phyloP scores from a whole-genome alignment of 2,888 invertebrate genomes.

The Colletes collaris region DNA sequence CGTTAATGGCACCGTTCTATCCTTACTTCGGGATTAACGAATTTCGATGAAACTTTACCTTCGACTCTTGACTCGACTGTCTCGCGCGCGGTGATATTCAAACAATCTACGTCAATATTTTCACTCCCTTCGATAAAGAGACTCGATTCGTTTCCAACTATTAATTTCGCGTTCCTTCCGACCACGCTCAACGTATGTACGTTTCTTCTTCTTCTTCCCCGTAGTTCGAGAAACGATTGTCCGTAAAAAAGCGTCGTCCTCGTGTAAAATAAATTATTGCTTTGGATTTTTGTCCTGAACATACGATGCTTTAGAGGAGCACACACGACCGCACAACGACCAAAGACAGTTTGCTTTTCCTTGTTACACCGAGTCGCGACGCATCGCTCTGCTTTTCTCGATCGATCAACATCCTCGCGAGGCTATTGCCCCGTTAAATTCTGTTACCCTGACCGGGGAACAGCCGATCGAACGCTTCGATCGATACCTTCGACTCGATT shows the following conservation, averaged over 20 bases:
- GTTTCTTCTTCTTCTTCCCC: too few species aligned
- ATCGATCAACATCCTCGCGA: conserved; percentile 56
- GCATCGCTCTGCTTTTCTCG: conserved; percentile 32
- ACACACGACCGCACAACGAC: not conserved
- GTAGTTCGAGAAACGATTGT: too few species aligned
- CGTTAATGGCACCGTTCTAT: not conserved
- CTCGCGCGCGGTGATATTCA: not conserved
- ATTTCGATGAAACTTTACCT: not conserved
- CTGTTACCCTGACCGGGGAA: not conserved
- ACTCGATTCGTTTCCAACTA: too few species aligned
- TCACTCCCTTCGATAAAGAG: too few species aligned
- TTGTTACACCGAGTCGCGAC: conserved; percentile 20
- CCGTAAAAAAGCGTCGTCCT: too few species aligned
- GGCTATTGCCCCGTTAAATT: conserved; percentile 26
- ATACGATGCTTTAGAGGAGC: not conserved
- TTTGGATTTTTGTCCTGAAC: not conserved
- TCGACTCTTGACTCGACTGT: not conserved
- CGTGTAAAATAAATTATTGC: too few species aligned
- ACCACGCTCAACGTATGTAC: too few species aligned
- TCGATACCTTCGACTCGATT: not conserved
- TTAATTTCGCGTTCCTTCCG: too few species aligned
- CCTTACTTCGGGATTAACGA: not conserved
- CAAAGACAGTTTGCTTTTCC: conserved; percentile 33
- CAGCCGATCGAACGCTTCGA: not conserved
- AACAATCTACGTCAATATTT: too few species aligned